These are phyloP conservation scores for Acarapis woodi DNA, from an alignment of 1,140 invertebrate species.

Conservation along the genomic window DNA sequence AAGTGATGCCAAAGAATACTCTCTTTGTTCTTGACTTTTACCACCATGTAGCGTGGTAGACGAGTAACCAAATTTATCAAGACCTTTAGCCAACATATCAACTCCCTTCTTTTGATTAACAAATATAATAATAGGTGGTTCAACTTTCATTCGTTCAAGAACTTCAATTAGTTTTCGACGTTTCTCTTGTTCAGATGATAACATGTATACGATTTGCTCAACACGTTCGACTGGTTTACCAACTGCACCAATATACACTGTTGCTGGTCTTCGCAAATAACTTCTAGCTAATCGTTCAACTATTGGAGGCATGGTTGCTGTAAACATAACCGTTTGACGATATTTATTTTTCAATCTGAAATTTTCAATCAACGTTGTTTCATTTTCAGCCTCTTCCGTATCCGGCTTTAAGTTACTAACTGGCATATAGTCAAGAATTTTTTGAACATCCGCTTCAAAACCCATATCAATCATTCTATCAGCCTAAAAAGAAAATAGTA, in stretches of 20 bases:
- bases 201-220: slow-evolving; percentile 88
- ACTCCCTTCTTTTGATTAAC: slow-evolving; percentile 99
- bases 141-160: slow-evolving; percentile 38
- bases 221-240: slow-evolving; percentile 92
- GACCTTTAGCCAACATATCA: slow-evolving; percentile 78
- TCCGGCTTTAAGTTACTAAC: slow-evolving; percentile 96
- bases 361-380: slow-evolving; percentile 59
- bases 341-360: slow-evolving; percentile 94
- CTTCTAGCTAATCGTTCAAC: slow-evolving; percentile 82
- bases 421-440: slow-evolving; percentile 95
- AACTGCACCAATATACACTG: slow-evolving; percentile 93
- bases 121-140: slow-evolving; percentile 91
- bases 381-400: slow-evolving; percentile 90
- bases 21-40: slow-evolving; percentile 97
- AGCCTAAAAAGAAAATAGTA: too few species aligned
- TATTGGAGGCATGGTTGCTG: slow-evolving; percentile 94
- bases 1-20: slow-evolving; percentile 80
- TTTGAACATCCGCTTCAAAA: slow-evolving; percentile 84
- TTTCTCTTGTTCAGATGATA: slow-evolving; percentile 64
- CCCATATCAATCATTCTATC: slow-evolving; percentile 99
- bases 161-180: slow-evolving; percentile 32
- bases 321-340: slow-evolving; percentile 99
- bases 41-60: slow-evolving; percentile 92
- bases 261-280: slow-evolving; percentile 76
- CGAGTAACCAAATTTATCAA: slow-evolving; percentile 90